Evolutionary conservation across 2,797 vertebrate genomes (phyloP), one percentile per base, ranked within the genome.

Genomic region (Fistularia commersonii): DNA sequence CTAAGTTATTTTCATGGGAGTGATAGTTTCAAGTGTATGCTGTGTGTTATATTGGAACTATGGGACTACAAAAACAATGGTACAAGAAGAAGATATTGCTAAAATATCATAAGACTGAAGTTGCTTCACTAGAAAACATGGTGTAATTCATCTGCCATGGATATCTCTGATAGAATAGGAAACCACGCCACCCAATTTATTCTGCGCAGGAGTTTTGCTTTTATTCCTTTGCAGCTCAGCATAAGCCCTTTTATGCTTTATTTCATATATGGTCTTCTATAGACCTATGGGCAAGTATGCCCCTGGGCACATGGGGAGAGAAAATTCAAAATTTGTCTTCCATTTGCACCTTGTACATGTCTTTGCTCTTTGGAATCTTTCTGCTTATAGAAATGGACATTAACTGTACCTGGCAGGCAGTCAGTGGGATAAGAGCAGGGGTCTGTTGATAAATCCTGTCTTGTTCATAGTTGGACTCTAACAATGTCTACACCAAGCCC

Each of bases 11-110:
- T 74, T 71, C 57, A 53, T 51, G 58, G 51, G 57, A 54, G 46
- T 74, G 75, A 81, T 76, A 81, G 77, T 74, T 69, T 59, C 44
- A 12, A 58, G 49, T 58, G 51, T 61, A 55, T 42, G 48, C 42
- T 14, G 43, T 48, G 58, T 48, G 55, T 58, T 49, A 63, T 55
- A 66, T 54, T 63, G 13, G 47, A 41, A 11, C 11, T 5, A 61
- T 15, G 39, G 39, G 57, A 32, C 10, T 13, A 44, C 48, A 41
- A 50, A 51, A 59, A 14, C 56, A 66, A 49, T 12, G 1, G 5
- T 40, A 50, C 32, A 1, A 41, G 34, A n/a, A 34, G 55, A 66
- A 61, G 35, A 55, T 43, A 51, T 65, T 53, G 49, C 37, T 51
- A 7, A 57, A 47, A 57, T 57, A 56, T 55, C 13, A 39, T 39